These are phyloP conservation scores for Danionella cerebrum DNA, from an alignment of 2,113 vertebrate genomes.

Conservation along the genomic window DNA sequence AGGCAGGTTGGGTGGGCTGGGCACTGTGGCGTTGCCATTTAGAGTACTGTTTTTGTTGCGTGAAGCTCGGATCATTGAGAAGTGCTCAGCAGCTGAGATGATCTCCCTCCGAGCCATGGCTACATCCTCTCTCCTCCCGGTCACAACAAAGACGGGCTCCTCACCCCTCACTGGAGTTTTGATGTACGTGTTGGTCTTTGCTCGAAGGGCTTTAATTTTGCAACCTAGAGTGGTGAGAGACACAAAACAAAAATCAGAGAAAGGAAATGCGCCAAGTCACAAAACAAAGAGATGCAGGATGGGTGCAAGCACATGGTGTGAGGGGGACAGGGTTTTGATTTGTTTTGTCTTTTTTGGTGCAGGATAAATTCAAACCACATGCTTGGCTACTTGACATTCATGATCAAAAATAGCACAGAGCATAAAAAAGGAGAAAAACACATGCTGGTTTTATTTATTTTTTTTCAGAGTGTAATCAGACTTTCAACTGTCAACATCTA, in stretches of 20 bases:
- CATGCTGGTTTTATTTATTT: constrained; percentile 24
- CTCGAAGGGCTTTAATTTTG: constrained; percentile 97
- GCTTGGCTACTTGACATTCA: constrained; percentile 44
- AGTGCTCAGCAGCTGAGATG: constrained; percentile 94
- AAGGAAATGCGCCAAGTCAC: background rate
- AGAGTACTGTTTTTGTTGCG: constrained; percentile 84
- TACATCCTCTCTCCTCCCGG: constrained; percentile 92
- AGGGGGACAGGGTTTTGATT: constrained; percentile 20
- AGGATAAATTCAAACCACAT: constrained; percentile 58
- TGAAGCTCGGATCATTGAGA: constrained; percentile 95
- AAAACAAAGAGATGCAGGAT: constrained; percentile 3
- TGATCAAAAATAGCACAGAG: constrained; percentile 47
- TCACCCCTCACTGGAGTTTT: constrained; percentile 96
- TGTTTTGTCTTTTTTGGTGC: constrained; percentile 24
- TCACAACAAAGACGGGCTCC: constrained; percentile 98
- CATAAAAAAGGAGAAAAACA: background rate
- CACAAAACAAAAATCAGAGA: background rate
- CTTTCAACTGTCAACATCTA: too few relatives aligned
- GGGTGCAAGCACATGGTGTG: background rate
- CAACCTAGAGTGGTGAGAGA: constrained; percentile 68
- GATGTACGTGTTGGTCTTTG: constrained; percentile 98
- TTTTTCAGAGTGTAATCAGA: constrained; percentile 7
- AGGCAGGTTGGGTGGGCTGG: constrained; percentile 84
- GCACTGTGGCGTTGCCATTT: constrained; percentile 70
- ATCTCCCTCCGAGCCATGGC: constrained; percentile 96